Evolutionary conservation across 2,797 vertebrate genomes (phyloP), one percentile per base, ranked within the genome.

Genomic region (Artibeus lituratus): DNA sequence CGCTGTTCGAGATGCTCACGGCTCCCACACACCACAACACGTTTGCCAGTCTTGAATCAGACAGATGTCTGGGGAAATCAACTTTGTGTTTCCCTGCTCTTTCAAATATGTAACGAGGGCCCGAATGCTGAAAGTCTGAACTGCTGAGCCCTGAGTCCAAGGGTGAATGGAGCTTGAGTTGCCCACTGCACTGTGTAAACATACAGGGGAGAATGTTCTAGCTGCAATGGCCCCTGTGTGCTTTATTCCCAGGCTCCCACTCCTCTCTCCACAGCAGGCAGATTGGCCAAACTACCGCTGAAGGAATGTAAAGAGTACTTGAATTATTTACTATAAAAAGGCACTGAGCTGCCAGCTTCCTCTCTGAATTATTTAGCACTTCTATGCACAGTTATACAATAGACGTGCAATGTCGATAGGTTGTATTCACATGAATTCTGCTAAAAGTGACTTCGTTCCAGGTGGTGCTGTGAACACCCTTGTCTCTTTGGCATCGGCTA

Each of bases 281-380:
- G 74, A 55, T 6, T 26, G 0, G 19, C 82, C 0, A 2, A 29
- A 21, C 29, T 3, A 35, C 59, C 0, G 5, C 51, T 14, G 19
- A 78, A 35, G 39, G n/a, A 8, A 78, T 11, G 49, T 49, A 47
- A 76, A 29, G 80, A 72, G 19, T 8, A 18, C 78, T 22, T 88
- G 70, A 96, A 95, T 96, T 94, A 94, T 96, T 90, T 67, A 94
- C 94, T 93, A 51, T 82, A 82, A 92, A 90, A 87, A 92, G 51
- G 73, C 84, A 32, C 83, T 22, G 74, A 57, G 95, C 74, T 69
- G 77, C 77, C 83, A 32, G 70, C 84, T 67, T 70, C 87, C 44
- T 72, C 78, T 70, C 91, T 93, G 95, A 84, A 91, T 94, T 78
- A 93, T 49, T 96, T 91, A 93, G 65, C 92, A 16, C 80, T 0